These are phyloP conservation scores for Pseudomyrmex cubaensis DNA, from an alignment of 1,140 invertebrate genomes.

Conservation along the genomic window DNA sequence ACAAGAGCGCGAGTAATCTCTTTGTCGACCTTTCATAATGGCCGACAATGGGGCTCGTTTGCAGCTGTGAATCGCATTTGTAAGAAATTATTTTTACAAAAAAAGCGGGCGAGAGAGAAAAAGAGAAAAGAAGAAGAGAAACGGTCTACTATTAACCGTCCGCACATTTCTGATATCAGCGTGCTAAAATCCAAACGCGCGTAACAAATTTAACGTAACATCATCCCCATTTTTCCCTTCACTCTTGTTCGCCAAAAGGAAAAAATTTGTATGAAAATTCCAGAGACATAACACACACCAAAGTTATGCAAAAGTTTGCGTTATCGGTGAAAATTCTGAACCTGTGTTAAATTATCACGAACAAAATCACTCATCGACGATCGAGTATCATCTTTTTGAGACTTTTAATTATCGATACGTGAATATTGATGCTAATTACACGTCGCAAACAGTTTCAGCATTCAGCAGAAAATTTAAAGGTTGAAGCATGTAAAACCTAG, in stretches of 20 bases:
- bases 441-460: neutral
- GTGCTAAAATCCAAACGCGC: constrained; percentile 71
- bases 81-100: constrained; percentile 80
- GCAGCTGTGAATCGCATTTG: constrained; percentile 14
- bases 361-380: constrained; percentile 13
- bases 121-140: neutral
- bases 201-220: constrained; percentile 76
- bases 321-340: neutral
- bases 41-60: constrained; percentile 19
- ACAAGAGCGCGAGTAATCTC: constrained; percentile 16
- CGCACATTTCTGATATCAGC: neutral
- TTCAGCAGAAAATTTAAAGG: constrained; percentile 27
- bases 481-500: neutral
- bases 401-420: constrained; percentile 12
- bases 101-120: neutral
- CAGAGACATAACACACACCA: too few species aligned
- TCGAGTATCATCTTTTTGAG: constrained; percentile 11
- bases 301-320: constrained; percentile 6
- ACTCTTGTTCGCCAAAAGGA: neutral
- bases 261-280: constrained; percentile 42
- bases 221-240: constrained; percentile 31
- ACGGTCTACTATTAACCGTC: constrained; percentile 28
- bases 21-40: constrained; percentile 10
- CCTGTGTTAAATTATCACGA: constrained; percentile 8
- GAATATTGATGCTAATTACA: constrained; percentile 45